Conservation (phyloP, 2,888 invertebrate genomes). For the Osmoderma eremita region DNA sequence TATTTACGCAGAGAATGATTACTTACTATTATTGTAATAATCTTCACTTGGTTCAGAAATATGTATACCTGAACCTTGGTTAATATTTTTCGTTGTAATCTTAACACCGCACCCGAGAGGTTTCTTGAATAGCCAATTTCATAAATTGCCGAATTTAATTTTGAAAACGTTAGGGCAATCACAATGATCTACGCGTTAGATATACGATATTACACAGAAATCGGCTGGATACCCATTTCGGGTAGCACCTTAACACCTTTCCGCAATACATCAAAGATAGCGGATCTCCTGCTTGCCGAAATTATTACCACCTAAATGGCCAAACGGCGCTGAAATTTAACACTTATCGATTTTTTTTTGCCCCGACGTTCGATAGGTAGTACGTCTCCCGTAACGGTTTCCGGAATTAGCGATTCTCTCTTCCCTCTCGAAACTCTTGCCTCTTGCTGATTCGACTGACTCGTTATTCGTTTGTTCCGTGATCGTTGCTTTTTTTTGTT, state of each 20-base stretch:
- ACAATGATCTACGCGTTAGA: slow-evolving; percentile 23
- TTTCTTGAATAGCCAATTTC: slow-evolving; percentile 34
- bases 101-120: not conserved
- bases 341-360: slow-evolving; percentile 43
- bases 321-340: slow-evolving; percentile 46
- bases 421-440: not conserved
- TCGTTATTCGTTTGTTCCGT: not conserved
- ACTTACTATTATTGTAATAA: no score
- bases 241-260: slow-evolving; percentile 45
- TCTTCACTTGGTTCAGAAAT: no score
- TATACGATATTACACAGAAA: slow-evolving; percentile 14
- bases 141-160: slow-evolving; percentile 31
- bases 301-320: slow-evolving; percentile 44
- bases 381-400: slow-evolving; percentile 23
- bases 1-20: no score
- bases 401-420: slow-evolving; percentile 32
- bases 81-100: not conserved
- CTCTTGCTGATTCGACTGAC: slow-evolving; percentile 13
- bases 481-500: not conserved
- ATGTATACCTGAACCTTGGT: no score
- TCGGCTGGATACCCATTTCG: slow-evolving; percentile 23
- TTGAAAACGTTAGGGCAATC: slow-evolving; percentile 31
- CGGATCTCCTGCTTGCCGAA: slow-evolving; percentile 46
- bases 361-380: not conserved
- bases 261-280: slow-evolving; percentile 46